A percentile compares a stretch with the other conserved stretches of the same genome.
Evolutionary conservation across 2,113 vertebrate species (phyloP).

Genomic region (Dicentrarchus labrax): DNA sequence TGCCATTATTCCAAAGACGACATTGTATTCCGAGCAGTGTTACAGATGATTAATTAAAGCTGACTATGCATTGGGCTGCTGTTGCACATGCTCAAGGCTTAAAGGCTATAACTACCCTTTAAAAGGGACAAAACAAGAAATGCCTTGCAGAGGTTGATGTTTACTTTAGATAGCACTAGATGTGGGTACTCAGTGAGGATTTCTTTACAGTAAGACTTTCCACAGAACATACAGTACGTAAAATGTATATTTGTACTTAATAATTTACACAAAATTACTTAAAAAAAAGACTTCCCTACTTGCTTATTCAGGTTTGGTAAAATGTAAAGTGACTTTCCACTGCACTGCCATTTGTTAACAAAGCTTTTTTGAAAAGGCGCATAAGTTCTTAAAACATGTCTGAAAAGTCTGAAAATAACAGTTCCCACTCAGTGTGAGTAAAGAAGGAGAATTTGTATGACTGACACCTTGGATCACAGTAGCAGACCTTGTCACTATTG

Average conservation of each 20-base stretch:
- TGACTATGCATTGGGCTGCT: conserved; percentile 2
- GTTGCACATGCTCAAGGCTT: conserved; percentile 8
- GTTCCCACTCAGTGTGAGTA: neutral
- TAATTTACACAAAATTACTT: too few species aligned
- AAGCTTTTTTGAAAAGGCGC: neutral
- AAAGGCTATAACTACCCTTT: conserved; percentile 1
- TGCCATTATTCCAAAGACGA: conserved; percentile 19
- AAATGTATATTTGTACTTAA: too few species aligned
- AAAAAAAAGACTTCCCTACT: too few species aligned
- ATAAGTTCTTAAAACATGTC: neutral
- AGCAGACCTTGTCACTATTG: neutral
- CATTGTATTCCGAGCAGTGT: neutral
- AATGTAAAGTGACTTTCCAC: too few species aligned
- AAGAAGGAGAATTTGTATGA: neutral
- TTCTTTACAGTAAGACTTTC: neutral
- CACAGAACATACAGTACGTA: too few species aligned
- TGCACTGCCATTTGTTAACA: neutral
- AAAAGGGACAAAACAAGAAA: conserved; percentile 20
- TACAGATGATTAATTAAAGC: conserved; percentile 40
- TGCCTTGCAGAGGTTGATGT: neutral
- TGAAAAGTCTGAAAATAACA: conserved; percentile 7
- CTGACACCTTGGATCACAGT: neutral
- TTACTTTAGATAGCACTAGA: neutral
- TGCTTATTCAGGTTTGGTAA: too few species aligned
- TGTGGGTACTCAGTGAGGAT: neutral